These are phyloP conservation scores for Eilema sororculum DNA, from an alignment of 2,888 invertebrate species.

Conservation along the genomic window DNA sequence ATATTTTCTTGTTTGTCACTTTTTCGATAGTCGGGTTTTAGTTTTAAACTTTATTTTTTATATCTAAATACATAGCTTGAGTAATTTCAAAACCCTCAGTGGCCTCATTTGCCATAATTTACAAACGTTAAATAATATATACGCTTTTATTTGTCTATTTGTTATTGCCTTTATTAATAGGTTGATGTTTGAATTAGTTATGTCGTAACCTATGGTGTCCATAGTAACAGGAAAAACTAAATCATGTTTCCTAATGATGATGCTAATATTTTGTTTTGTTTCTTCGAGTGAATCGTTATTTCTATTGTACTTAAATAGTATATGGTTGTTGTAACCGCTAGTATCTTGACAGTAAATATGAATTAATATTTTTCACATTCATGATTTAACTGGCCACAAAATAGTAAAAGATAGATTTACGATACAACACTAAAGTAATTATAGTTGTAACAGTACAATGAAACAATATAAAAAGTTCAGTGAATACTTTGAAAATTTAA, in stretches of 20 bases:
- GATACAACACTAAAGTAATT: not conserved
- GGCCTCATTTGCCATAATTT: constrained; percentile 26
- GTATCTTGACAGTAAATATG: not conserved
- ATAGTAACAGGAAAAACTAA: constrained; percentile 21
- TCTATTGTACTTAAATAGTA: not conserved
- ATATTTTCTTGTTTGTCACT: no score
- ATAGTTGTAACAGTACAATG: not conserved
- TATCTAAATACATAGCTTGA: no score
- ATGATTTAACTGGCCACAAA: constrained; percentile 1
- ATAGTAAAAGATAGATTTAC: not conserved
- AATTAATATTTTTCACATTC: not conserved
- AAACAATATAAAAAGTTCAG: constrained; percentile 49
- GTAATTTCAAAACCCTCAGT: constrained; percentile 19
- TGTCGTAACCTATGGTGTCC: constrained; percentile 3
- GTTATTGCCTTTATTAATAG: constrained; percentile 17
- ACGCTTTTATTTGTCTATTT: constrained; percentile 2
- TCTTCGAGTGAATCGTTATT: not conserved
- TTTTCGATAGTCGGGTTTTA: no score
- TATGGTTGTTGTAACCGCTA: not conserved
- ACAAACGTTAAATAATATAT: constrained; percentile 18
- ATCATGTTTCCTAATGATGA: not conserved
- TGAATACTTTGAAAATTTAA: constrained; percentile 57
- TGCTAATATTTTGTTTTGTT: not conserved
- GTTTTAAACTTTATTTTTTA: not conserved
- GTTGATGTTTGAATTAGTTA: constrained; percentile 2